Percentiles rank a stretch among this genome's conserved stretches.
These are phyloP conservation scores for Dolomedes plantarius DNA, from an alignment of 2,888 invertebrate species.

Conservation along the genomic window DNA sequence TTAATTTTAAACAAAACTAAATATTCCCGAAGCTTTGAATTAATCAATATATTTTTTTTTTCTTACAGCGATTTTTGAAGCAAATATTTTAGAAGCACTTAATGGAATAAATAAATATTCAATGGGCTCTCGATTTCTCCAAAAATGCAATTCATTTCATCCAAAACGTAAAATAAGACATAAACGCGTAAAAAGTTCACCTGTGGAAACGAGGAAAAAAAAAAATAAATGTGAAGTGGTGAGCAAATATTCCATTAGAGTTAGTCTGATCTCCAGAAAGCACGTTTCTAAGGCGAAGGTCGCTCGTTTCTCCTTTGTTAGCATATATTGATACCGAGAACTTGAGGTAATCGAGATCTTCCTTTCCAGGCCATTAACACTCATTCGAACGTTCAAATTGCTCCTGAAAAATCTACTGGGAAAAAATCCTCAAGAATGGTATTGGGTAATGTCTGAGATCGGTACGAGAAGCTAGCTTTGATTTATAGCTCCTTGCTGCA, in stretches of 20 bases:
- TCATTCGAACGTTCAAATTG: conserved; percentile 21
- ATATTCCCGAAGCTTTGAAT: too few species aligned
- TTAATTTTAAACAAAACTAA: too few species aligned
- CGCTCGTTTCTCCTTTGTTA: conserved; percentile 1
- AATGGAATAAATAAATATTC: too few species aligned
- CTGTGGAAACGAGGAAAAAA: background rate
- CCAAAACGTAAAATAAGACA: too few species aligned
- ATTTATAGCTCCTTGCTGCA: background rate
- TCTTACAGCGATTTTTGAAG: too few species aligned
- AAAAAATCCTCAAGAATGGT: background rate
- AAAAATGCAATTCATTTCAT: too few species aligned
- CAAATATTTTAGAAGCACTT: too few species aligned
- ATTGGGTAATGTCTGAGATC: background rate
- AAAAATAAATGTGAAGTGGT: background rate
- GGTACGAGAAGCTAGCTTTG: background rate
- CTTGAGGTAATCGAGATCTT: conserved; percentile 23
- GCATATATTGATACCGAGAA: conserved; percentile 11
- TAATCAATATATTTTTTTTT: too few species aligned
- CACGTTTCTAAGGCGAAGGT: background rate
- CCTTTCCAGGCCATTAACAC: conserved; percentile 23
- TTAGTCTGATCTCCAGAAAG: background rate
- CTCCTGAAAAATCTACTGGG: conserved; percentile 1
- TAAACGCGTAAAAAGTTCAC: background rate
- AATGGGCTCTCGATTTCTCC: too few species aligned
- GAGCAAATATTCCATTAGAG: background rate